Evolutionary conservation across 2,113 vertebrate genomes (phyloP).

Genomic region (Rutilus rutilus): DNA sequence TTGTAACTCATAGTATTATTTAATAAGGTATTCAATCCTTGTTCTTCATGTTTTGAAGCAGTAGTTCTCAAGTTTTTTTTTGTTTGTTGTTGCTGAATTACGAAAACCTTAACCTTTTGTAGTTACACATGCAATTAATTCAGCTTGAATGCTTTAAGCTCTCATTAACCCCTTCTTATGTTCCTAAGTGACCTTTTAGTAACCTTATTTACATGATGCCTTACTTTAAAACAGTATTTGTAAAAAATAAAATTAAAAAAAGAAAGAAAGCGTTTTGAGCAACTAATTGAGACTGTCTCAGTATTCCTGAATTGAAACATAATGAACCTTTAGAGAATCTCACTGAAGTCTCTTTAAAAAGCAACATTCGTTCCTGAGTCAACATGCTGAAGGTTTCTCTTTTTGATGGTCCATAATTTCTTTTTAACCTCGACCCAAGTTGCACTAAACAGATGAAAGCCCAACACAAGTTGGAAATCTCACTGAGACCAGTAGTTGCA

Average conservation of each 20-base stretch:
- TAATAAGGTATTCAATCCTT: not conserved
- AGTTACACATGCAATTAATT: not conserved
- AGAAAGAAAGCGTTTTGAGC: not conserved
- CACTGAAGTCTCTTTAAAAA: slow-evolving; percentile 30
- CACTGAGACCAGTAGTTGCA: not conserved
- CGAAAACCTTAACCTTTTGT: not conserved
- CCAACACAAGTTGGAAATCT: not conserved
- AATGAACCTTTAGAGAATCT: not conserved
- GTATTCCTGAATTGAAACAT: not conserved
- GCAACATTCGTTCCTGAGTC: not conserved
- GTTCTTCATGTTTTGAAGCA: not conserved
- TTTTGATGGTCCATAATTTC: not conserved
- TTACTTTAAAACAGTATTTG: slow-evolving; percentile 7
- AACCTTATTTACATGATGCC: not conserved
- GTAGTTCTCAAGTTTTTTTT: slow-evolving; percentile 3
- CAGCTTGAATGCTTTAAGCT: not conserved
- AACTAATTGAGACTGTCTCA: not conserved
- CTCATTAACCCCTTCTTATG: not conserved
- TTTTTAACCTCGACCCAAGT: not conserved
- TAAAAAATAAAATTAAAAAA: not conserved
- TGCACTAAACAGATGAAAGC: not conserved
- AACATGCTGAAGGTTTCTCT: slow-evolving; percentile 16
- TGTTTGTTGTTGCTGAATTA: not conserved
- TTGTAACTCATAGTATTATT: slow-evolving; percentile 7
- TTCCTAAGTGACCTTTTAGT: slow-evolving; percentile 3